phyloP scores from a whole-genome alignment of 2,888 invertebrate genomes.

The Acanthococcus lagerstroemiae region DNA sequence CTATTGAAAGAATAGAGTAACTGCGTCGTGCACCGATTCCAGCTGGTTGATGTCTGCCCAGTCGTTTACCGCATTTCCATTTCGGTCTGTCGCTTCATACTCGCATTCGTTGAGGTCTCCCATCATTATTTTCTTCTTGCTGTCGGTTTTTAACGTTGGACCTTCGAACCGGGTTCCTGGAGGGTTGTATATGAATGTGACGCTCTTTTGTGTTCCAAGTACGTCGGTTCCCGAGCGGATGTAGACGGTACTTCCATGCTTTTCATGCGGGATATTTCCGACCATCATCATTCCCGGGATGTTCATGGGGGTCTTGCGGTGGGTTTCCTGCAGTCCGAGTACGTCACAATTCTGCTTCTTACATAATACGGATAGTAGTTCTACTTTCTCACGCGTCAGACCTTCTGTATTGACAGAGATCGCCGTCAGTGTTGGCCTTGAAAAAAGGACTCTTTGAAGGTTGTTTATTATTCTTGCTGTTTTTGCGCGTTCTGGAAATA shows the following conservation, averaged over 20 bases:
- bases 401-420: too few species aligned
- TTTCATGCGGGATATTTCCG: background rate
- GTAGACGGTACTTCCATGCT: constrained; percentile 14
- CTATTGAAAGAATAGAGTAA: background rate
- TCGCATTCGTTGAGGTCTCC: constrained; percentile 19
- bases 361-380: too few species aligned
- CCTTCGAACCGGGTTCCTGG: constrained; percentile 5
- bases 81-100: constrained; percentile 28
- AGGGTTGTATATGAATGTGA: constrained; percentile 30
- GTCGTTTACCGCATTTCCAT: too few species aligned
- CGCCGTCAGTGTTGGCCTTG: too few species aligned
- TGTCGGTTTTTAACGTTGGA: too few species aligned
- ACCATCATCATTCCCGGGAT: constrained; percentile 9
- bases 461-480: too few species aligned
- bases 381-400: too few species aligned
- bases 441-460: constrained; percentile 13
- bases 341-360: constrained; percentile 13
- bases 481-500: too few species aligned
- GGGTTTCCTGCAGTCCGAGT: constrained; percentile 18
- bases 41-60: too few species aligned
- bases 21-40: background rate
- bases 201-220: background rate
- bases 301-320: background rate
- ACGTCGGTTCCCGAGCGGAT: background rate
- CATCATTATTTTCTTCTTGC: too few species aligned